phyloP scores from a whole-genome alignment of 2,888 invertebrate species.

The Drosophila greeni region DNA sequence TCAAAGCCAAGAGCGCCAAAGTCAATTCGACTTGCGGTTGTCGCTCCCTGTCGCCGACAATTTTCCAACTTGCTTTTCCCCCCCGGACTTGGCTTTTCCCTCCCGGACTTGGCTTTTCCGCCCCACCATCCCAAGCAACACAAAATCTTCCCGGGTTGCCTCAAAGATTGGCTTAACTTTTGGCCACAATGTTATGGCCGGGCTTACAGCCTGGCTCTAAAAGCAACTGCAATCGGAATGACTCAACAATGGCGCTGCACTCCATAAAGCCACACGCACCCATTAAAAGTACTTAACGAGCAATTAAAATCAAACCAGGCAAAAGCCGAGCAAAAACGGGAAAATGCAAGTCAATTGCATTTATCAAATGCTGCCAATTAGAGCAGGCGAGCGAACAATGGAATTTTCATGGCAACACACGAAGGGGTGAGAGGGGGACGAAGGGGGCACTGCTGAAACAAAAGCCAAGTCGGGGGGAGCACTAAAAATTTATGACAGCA shows the following conservation, averaged over 20 bases:
- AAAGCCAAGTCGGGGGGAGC: constrained; percentile 45
- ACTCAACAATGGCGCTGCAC: constrained; percentile 33
- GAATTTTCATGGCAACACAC: constrained; percentile 29
- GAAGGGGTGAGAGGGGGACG: background rate
- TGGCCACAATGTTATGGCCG: constrained; percentile 32
- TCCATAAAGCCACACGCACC: constrained; percentile 29
- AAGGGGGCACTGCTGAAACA: constrained; percentile 23
- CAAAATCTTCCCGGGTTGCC: constrained; percentile 5
- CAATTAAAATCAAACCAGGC: constrained; percentile 57
- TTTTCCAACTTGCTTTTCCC: constrained; percentile 33
- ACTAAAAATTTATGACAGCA: constrained; percentile 70
- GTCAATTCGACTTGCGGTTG: constrained; percentile 72
- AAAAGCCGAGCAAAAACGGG: constrained; percentile 13
- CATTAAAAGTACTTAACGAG: constrained; percentile 64
- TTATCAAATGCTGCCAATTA: constrained; percentile 70
- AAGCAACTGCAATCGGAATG: constrained; percentile 24
- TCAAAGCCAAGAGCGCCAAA: constrained; percentile 73
- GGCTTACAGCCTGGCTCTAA: constrained; percentile 12
- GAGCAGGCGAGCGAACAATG: constrained; percentile 40
- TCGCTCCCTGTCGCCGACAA: constrained; percentile 49
- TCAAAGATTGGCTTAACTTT: constrained; percentile 34
- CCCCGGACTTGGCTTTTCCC: background rate
- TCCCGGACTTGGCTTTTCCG: background rate
- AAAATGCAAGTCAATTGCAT: constrained; percentile 58
- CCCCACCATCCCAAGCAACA: background rate